Conservation (phyloP, 1,140 invertebrate genomes). For the Bombus cullumanus region DNA sequence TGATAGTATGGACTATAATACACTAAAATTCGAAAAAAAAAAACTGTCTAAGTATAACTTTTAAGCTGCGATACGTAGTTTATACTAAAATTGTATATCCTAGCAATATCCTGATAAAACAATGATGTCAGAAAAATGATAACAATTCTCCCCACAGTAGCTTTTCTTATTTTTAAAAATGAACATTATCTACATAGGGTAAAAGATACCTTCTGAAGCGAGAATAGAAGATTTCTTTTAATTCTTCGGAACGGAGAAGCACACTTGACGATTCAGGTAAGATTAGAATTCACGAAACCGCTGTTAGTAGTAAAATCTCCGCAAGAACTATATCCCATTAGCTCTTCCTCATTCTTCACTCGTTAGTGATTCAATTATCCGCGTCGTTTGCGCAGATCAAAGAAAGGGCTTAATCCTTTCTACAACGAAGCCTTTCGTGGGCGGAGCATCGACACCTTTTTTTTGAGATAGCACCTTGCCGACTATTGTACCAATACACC, state of each 20-base stretch:
- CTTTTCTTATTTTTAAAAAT: neutral
- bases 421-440: conserved; percentile 30
- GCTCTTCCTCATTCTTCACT: conserved; percentile 20
- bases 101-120: too few relatives aligned
- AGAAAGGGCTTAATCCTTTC: conserved; percentile 17
- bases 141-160: too few relatives aligned
- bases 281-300: neutral
- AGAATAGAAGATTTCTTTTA: neutral
- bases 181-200: neutral
- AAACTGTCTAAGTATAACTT: neutral
- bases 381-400: conserved; percentile 14
- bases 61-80: too few relatives aligned
- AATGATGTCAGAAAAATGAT: too few relatives aligned
- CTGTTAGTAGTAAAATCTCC: neutral
- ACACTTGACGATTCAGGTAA: neutral
- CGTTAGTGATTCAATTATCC: conserved; percentile 27
- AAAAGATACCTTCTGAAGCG: neutral
- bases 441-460: conserved; percentile 56
- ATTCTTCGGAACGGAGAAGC: neutral
- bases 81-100: too few relatives aligned
- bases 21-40: neutral
- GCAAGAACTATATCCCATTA: conserved; percentile 8
- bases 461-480: conserved; percentile 55
- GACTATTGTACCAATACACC: conserved; percentile 52
- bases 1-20: neutral